Evolutionary conservation across 2,113 vertebrate species (phyloP).

Genomic region (Procapra przewalskii): DNA sequence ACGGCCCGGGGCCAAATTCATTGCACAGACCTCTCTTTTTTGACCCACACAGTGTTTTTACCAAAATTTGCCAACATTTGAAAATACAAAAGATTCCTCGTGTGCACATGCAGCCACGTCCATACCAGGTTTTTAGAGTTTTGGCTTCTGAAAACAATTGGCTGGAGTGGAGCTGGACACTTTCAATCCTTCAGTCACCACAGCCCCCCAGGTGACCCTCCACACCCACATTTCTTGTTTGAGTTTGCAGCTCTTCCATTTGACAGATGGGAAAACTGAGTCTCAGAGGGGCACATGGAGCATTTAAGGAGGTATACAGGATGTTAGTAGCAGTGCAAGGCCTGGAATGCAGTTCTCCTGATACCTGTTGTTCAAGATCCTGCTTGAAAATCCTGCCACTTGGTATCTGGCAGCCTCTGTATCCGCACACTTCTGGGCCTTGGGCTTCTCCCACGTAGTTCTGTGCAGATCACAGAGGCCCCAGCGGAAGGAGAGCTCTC

Average conservation of each 20-base stretch:
- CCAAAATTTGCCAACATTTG: not conserved
- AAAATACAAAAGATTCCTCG: not conserved
- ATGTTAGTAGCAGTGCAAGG: not conserved
- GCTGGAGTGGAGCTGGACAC: not conserved
- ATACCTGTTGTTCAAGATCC: not conserved
- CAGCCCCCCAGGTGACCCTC: not conserved
- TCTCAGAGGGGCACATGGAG: not conserved
- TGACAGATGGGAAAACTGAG: not conserved
- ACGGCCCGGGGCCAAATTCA: not conserved
- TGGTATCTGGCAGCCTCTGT: not conserved
- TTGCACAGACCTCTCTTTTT: not conserved
- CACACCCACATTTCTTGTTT: not conserved
- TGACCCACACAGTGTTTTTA: not conserved
- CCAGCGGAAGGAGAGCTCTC: fast-evolving
- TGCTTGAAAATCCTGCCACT: not conserved
- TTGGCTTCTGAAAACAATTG: not conserved
- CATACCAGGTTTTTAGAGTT: not conserved
- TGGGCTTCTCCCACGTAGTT: not conserved
- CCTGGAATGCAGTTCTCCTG: not conserved
- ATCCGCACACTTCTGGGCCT: fast-evolving
- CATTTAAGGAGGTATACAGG: not conserved
- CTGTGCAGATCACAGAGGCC: not conserved
- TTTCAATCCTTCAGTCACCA: fast-evolving
- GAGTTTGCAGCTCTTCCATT: not conserved
- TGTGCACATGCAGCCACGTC: fast-evolving